These are phyloP conservation scores for Heterotilapia buettikoferi DNA, from an alignment of 2,113 vertebrate genomes.

Conservation along the genomic window DNA sequence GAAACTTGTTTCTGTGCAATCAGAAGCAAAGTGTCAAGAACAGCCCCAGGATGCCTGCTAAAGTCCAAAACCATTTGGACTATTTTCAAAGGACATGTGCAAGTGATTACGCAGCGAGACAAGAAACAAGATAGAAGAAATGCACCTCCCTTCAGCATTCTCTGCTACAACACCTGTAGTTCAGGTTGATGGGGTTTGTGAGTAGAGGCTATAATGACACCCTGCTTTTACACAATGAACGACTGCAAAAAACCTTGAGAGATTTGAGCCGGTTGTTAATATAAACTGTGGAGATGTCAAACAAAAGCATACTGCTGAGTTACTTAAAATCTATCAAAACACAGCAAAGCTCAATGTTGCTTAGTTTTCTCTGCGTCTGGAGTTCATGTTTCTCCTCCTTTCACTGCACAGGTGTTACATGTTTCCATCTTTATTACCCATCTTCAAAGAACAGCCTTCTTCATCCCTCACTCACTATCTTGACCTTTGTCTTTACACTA, in stretches of 20 bases:
- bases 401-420: background rate
- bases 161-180: background rate
- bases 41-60: background rate
- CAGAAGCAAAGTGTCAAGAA: background rate
- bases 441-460: background rate
- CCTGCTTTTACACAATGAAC: background rate
- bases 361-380: background rate
- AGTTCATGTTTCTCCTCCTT: background rate
- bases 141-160: background rate
- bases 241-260: conserved; percentile 24
- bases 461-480: background rate
- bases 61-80: background rate
- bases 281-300: conserved; percentile 10
- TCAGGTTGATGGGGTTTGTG: conserved; percentile 3
- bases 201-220: conserved; percentile 5
- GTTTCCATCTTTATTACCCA: background rate
- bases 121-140: background rate
- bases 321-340: background rate
- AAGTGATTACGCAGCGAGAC: background rate
- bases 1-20: background rate
- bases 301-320: conserved; percentile 19
- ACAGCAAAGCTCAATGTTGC: background rate
- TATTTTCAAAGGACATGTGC: background rate
- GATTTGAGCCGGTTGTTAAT: conserved; percentile 13
- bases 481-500: conserved; percentile 2